Conservation (phyloP, 1,140 invertebrate species). For the Temnothorax curvispinosus region DNA sequence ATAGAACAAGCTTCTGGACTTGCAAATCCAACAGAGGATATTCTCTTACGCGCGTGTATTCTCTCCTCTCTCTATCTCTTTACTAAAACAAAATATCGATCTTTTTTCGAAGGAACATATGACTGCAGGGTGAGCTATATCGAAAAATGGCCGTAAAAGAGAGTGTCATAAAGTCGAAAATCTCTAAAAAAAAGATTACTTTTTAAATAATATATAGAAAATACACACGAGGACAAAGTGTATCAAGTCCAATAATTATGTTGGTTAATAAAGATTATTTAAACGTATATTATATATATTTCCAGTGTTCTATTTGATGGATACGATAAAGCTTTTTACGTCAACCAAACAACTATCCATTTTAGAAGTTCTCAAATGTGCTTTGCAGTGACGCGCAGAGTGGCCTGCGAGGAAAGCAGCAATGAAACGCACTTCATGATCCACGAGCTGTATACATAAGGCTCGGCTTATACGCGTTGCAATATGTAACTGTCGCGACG, state of each 20-base stretch:
- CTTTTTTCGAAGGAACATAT: conserved; percentile 64
- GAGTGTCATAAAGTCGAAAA: not conserved
- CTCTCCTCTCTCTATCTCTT: conserved; percentile 55
- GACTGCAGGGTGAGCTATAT: not conserved
- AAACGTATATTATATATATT: not conserved
- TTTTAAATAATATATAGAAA: not conserved
- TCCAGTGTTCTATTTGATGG: not conserved
- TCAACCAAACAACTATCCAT: not conserved
- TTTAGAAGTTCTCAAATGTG: not conserved
- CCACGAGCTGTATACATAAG: conserved; percentile 45
- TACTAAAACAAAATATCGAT: conserved; percentile 80
- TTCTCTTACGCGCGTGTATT: conserved; percentile 68
- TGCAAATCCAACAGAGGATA: conserved; percentile 66
- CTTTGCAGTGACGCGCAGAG: not conserved
- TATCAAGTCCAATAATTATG: not conserved
- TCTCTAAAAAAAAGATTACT: not conserved
- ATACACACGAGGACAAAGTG: not conserved
- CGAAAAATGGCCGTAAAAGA: not conserved
- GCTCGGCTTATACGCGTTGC: conserved; percentile 64
- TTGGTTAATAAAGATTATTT: not conserved
- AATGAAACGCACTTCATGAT: conserved; percentile 71
- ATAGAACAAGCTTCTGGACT: conserved; percentile 43
- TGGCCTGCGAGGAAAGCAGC: conserved; percentile 36
- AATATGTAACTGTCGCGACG: conserved; percentile 79
- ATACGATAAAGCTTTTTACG: not conserved